Evolutionary conservation across 1,140 invertebrate species (phyloP).

Genomic region (Bombus superbus): DNA sequence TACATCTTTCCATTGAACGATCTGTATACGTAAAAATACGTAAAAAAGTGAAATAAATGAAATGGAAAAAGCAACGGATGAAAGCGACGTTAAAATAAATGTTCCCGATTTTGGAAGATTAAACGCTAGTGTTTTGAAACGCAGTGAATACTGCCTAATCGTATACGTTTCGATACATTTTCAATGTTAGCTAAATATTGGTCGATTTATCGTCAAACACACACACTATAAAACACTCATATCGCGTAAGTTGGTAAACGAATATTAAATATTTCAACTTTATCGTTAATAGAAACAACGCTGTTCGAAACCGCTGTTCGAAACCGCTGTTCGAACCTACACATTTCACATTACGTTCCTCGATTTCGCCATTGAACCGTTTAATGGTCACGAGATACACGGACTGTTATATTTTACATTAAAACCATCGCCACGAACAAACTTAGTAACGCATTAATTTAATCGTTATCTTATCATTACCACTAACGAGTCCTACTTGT

Average conservation of each 20-base stretch:
- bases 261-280: neutral
- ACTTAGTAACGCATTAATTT: slow-evolving; percentile 33
- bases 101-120: too few relatives aligned
- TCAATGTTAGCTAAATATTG: too few relatives aligned
- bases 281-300: neutral
- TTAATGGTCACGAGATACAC: slow-evolving; percentile 30
- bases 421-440: slow-evolving; percentile 17
- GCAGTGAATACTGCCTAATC: too few relatives aligned
- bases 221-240: too few relatives aligned
- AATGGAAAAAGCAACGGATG: too few relatives aligned
- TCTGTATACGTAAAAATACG: too few relatives aligned
- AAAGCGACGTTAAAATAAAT: too few relatives aligned
- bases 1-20: too few relatives aligned
- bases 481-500: slow-evolving; percentile 50
- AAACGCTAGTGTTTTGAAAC: too few relatives aligned
- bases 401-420: slow-evolving; percentile 28
- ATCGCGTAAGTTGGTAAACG: neutral
- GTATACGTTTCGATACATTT: too few relatives aligned
- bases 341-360: neutral
- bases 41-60: too few relatives aligned
- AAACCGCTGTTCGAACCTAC: neutral
- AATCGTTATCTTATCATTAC: slow-evolving; percentile 36
- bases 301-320: neutral
- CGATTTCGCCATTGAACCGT: neutral
- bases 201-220: too few relatives aligned